phyloP scores from a whole-genome alignment of 2,113 vertebrate genomes.

The Aepyceros melampus region DNA sequence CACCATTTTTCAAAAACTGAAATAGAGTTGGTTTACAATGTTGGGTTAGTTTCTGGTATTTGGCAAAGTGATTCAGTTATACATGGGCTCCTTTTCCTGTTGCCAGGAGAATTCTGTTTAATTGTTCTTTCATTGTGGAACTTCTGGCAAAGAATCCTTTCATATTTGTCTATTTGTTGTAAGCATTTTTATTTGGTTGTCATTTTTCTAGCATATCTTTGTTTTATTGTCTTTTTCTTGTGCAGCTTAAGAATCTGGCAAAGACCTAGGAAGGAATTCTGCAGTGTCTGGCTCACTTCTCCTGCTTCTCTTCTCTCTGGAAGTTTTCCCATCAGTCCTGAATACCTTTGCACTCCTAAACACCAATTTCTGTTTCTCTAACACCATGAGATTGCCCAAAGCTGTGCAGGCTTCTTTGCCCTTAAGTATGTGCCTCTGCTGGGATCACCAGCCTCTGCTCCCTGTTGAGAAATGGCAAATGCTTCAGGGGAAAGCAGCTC shows the following conservation, averaged over 20 bases:
- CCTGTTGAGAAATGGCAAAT: background rate
- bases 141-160: background rate
- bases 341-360: background rate
- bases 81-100: background rate
- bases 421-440: background rate
- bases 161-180: background rate
- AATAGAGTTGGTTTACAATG: background rate
- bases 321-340: background rate
- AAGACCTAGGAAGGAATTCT: background rate
- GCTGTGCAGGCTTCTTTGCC: background rate
- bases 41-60: background rate
- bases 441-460: no score
- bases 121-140: background rate
- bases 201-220: background rate
- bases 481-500: background rate
- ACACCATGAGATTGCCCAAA: background rate
- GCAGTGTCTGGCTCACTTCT: background rate
- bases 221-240: background rate
- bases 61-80: background rate
- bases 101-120: background rate
- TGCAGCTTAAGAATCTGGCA: background rate
- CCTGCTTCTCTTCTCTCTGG: background rate
- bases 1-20: background rate
- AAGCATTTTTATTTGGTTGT: background rate
- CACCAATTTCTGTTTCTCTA: background rate